Evolutionary conservation across 2,888 invertebrate species (phyloP).

Genomic region (Ormyrus pomaceus): DNA sequence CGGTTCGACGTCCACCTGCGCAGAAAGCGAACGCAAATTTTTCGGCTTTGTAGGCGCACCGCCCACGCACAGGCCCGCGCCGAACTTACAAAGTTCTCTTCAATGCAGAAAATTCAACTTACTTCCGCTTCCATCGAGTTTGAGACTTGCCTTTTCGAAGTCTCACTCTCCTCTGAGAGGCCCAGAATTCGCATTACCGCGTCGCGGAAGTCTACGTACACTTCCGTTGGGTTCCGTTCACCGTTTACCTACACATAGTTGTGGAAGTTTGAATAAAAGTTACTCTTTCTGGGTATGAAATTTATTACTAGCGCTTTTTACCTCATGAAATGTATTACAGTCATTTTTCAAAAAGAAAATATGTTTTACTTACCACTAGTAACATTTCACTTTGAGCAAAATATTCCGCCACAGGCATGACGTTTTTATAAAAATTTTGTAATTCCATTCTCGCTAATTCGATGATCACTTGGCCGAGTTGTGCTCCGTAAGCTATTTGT

Average conservation of each 20-base stretch:
- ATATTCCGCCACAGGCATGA: conserved; percentile 93
- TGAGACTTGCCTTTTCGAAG: conserved; percentile 53
- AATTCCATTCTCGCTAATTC: conserved; percentile 92
- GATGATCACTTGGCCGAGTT: conserved; percentile 90
- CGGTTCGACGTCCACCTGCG: conserved; percentile 71
- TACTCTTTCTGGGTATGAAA: too few relatives aligned
- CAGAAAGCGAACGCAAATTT: background rate
- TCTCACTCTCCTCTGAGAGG: conserved; percentile 63
- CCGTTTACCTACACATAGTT: conserved; percentile 84
- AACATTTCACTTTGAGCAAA: conserved; percentile 91
- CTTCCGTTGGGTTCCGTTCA: conserved; percentile 90
- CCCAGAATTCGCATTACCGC: conserved; percentile 87
- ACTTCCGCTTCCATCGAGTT: conserved; percentile 70
- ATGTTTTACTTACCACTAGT: conserved; percentile 78
- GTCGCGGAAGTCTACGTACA: conserved; percentile 89
- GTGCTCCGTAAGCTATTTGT: conserved; percentile 93
- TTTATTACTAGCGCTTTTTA: too few relatives aligned
- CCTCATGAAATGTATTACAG: too few relatives aligned
- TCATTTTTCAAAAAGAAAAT: background rate
- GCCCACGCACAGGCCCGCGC: background rate
- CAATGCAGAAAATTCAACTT: conserved; percentile 51
- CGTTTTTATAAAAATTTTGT: conserved; percentile 91
- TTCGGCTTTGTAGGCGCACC: too few relatives aligned
- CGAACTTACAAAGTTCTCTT: conserved; percentile 15
- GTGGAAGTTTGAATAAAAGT: too few relatives aligned